These are phyloP conservation scores for Stomorhina lunata DNA, from an alignment of 2,888 invertebrate genomes.

Conservation along the genomic window DNA sequence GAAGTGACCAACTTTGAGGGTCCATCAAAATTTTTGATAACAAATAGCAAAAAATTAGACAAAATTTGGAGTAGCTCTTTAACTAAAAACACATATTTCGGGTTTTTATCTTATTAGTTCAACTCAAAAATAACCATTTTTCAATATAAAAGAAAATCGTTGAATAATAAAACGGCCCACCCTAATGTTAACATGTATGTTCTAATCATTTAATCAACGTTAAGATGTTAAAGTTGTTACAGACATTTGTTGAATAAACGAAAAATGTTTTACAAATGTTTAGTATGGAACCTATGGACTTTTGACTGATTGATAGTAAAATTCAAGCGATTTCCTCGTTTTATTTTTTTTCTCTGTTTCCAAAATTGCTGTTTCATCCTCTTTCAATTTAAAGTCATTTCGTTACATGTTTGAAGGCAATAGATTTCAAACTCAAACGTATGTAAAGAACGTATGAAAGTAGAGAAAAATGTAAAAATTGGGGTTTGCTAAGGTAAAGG, in stretches of 20 bases:
- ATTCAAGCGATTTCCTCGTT: not conserved
- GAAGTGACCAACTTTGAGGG: no score
- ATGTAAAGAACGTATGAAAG: not conserved
- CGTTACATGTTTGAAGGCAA: not conserved
- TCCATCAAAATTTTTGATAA: no score
- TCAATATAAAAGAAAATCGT: no score
- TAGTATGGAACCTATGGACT: not conserved
- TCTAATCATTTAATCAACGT: slow-evolving; percentile 36
- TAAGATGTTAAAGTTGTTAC: slow-evolving; percentile 29
- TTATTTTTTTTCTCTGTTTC: not conserved
- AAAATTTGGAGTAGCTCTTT: no score
- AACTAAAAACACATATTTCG: no score
- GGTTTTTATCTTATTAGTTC: no score
- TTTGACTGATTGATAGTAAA: slow-evolving; percentile 19
- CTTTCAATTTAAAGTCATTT: slow-evolving; percentile 3
- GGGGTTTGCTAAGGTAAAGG: not conserved
- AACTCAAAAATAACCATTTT: no score
- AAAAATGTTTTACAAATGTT: slow-evolving; percentile 25
- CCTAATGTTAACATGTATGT: no score
- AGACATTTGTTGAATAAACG: slow-evolving; percentile 36
- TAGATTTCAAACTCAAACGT: not conserved
- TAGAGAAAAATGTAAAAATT: not conserved
- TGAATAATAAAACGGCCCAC: no score
- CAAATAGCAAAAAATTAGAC: no score
- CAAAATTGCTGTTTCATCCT: not conserved